Conservation (phyloP, 2,797 vertebrate species). For the Bovichtus variegatus region DNA sequence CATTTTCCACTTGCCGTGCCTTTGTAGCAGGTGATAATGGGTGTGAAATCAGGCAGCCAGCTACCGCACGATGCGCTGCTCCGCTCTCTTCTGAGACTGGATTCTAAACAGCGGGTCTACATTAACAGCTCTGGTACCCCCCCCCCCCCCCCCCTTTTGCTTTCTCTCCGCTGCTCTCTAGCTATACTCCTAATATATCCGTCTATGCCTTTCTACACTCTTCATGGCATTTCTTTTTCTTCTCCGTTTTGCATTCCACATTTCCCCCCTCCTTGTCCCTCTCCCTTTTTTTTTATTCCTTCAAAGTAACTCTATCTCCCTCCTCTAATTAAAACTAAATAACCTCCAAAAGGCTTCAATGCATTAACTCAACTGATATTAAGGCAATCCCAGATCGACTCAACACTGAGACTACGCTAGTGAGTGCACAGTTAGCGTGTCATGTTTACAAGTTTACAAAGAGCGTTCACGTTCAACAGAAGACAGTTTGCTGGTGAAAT, state of each 20-base stretch:
- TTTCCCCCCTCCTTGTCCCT: not conserved
- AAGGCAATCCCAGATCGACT: not conserved
- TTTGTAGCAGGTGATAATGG: constrained; percentile 74
- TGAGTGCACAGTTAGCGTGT: not conserved
- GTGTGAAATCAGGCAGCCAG: constrained; percentile 74
- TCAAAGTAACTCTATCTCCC: not conserved
- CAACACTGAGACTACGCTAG: not conserved
- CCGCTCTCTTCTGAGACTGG: constrained; percentile 57
- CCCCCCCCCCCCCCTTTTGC: constrained; percentile 2
- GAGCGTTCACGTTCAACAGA: not conserved
- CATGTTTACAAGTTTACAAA: not conserved
- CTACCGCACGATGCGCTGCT: constrained; percentile 30
- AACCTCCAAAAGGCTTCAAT: not conserved
- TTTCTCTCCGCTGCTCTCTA: not conserved
- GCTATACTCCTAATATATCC: constrained; percentile 7
- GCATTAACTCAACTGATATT: constrained; percentile 12
- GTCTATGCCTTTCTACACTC: not conserved
- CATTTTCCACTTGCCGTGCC: constrained; percentile 67
- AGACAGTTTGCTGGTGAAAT: not conserved
- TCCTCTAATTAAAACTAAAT: constrained; percentile 18
- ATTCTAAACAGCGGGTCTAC: constrained; percentile 53
- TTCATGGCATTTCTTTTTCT: not conserved
- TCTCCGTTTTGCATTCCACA: constrained; percentile 2
- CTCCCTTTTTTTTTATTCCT: not conserved
- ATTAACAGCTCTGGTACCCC: constrained; percentile 35